These are phyloP conservation scores for Lepidocyrtinus sp. DNA, from an alignment of 2,888 invertebrate genomes.

Conservation along the genomic window DNA sequence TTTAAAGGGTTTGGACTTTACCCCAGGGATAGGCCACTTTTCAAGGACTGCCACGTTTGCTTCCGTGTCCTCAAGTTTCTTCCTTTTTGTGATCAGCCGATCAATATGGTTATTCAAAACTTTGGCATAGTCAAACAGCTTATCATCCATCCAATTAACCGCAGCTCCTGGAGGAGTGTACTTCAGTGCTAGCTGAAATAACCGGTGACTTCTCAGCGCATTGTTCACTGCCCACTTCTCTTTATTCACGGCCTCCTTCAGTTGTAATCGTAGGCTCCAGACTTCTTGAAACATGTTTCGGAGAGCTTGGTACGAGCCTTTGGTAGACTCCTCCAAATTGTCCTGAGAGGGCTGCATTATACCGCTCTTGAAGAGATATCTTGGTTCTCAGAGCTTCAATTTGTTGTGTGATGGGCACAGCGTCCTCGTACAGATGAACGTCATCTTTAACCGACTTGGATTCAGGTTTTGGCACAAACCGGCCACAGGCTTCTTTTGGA, in stretches of 20 bases:
- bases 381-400: conserved; percentile 66
- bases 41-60: conserved; percentile 55
- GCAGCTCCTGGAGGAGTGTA: conserved; percentile 41
- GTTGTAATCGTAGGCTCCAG: conserved; percentile 32
- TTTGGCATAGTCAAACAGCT: conserved; percentile 64
- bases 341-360: conserved; percentile 64
- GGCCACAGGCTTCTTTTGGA: conserved; percentile 49
- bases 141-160: conserved; percentile 66
- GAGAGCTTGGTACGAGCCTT: conserved; percentile 43
- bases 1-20: too few relatives aligned
- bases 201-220: conserved; percentile 62
- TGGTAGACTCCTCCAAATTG: conserved; percentile 57
- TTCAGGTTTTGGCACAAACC: conserved; percentile 48
- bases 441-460: conserved; percentile 19
- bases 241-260: conserved; percentile 60
- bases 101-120: conserved; percentile 56
- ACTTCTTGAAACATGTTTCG: conserved; percentile 57
- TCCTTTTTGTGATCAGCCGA: conserved; percentile 51
- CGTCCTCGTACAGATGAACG: conserved; percentile 42
- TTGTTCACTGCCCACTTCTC: conserved; percentile 65
- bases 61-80: conserved; percentile 54
- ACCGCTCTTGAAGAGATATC: conserved; percentile 63
- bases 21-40: conserved; percentile 64
- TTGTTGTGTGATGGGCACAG: conserved; percentile 62
- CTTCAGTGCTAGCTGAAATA: conserved; percentile 51